Percentiles rank a stretch among this genome's conserved stretches.
Conservation (phyloP, 2,797 vertebrate genomes). For the Rhabdophis nuchalis region DNA sequence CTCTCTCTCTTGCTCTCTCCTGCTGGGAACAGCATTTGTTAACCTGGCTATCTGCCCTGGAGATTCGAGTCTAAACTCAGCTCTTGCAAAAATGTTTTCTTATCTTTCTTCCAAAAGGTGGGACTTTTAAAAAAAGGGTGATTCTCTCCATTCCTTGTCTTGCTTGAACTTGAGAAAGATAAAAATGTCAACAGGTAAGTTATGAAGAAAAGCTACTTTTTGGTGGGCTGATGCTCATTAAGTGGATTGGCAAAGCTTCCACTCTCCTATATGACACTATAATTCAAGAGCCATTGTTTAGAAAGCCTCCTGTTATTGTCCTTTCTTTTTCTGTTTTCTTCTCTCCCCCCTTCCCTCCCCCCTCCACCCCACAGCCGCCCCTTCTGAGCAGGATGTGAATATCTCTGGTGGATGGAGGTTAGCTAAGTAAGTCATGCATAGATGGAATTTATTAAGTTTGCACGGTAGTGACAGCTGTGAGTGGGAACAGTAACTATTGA, state of each 20-base stretch:
- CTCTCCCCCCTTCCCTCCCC: neutral
- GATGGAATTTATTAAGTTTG: slow-evolving; percentile 68
- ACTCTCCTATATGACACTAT: slow-evolving; percentile 53
- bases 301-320: slow-evolving; percentile 63
- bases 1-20: neutral
- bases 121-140: neutral
- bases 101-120: neutral
- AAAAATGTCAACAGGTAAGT: slow-evolving; percentile 35
- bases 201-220: slow-evolving; percentile 35
- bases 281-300: slow-evolving; percentile 62
- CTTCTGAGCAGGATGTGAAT: slow-evolving; percentile 55
- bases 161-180: slow-evolving; percentile 19
- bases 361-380: neutral
- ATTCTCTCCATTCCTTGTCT: neutral
- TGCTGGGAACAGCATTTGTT: neutral
- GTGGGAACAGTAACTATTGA: slow-evolving; percentile 59
- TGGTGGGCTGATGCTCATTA: slow-evolving; percentile 13
- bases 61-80: neutral
- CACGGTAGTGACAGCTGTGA: slow-evolving; percentile 60
- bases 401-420: slow-evolving; percentile 62
- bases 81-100: neutral
- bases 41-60: neutral
- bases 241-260: slow-evolving; percentile 42
- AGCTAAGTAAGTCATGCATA: slow-evolving; percentile 66
- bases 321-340: slow-evolving; percentile 41